Percentiles rank a stretch among this genome's conserved stretches.
Evolutionary conservation across 1,140 invertebrate species (phyloP).

Genomic region (Aphaenogaster ashmeadi): DNA sequence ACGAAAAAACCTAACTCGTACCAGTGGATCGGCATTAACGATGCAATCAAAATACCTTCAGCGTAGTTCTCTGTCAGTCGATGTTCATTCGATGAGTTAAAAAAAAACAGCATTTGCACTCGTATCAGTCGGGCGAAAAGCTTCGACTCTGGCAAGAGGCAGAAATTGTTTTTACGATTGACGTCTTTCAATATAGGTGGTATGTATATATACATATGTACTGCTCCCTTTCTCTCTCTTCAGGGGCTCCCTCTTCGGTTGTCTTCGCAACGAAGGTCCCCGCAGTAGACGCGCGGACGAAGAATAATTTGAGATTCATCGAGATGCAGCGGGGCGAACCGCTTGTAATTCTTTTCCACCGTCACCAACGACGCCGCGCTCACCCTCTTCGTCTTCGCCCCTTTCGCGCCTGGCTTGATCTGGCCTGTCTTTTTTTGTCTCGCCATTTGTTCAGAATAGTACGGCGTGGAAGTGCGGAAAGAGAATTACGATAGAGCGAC

Average conservation of each 20-base stretch:
- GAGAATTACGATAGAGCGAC: conserved; percentile 70
- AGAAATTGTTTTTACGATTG: conserved; percentile 67
- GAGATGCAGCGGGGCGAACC: conserved; percentile 83
- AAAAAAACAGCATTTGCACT: conserved; percentile 38
- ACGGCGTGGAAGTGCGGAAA: conserved; percentile 66
- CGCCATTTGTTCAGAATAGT: conserved; percentile 81
- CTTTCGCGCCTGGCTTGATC: conserved; percentile 28
- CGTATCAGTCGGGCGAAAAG: conserved; percentile 34
- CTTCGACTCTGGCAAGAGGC: background rate
- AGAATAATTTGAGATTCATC: conserved; percentile 87
- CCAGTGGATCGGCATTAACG: conserved; percentile 36
- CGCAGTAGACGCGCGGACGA: conserved; percentile 52
- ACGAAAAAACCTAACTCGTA: background rate
- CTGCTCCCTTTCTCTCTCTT: background rate
- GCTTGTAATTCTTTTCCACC: conserved; percentile 86
- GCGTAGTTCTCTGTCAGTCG: conserved; percentile 26
- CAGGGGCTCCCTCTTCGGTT: background rate
- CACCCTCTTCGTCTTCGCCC: conserved; percentile 61
- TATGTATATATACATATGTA: conserved; percentile 57
- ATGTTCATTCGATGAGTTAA: conserved; percentile 49
- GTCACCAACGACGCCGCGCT: conserved; percentile 70
- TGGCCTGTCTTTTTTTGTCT: conserved; percentile 78
- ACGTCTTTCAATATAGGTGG: conserved; percentile 42
- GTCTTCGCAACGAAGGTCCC: conserved; percentile 36
- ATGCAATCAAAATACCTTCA: conserved; percentile 49